These are phyloP conservation scores for Eleginops maclovinus DNA, from an alignment of 2,113 vertebrate genomes.

Conservation along the genomic window DNA sequence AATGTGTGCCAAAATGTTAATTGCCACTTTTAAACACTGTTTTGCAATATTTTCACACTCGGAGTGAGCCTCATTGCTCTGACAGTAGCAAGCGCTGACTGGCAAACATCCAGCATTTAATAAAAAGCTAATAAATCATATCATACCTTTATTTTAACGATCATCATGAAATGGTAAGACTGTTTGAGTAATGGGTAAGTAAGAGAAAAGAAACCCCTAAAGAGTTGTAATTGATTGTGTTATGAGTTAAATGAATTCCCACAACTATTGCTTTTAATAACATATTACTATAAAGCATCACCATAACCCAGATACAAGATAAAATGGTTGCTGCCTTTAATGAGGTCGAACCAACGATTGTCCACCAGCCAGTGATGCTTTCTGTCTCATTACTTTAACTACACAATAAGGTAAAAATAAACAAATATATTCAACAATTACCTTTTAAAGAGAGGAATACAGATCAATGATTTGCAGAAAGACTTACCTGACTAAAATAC, in stretches of 20 bases:
- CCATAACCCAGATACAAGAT: background rate
- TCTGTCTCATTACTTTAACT: background rate
- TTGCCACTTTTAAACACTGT: background rate
- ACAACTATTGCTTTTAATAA: background rate
- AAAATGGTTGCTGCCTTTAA: background rate
- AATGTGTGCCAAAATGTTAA: background rate
- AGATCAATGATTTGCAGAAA: background rate
- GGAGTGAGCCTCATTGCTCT: background rate
- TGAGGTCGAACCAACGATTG: background rate
- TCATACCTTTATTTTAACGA: constrained; percentile 19
- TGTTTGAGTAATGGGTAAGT: constrained; percentile 21
- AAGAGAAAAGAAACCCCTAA: background rate
- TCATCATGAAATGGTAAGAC: constrained; percentile 28
- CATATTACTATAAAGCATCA: background rate
- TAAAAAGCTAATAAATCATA: constrained; percentile 15
- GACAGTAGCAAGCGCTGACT: background rate
- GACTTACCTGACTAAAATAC: background rate
- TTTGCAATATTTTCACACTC: background rate
- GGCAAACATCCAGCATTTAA: constrained; percentile 30
- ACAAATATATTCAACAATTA: background rate
- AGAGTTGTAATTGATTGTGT: background rate
- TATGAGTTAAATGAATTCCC: background rate
- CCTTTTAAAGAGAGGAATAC: background rate
- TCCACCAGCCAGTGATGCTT: background rate
- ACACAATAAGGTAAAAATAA: background rate